These are phyloP conservation scores for Falco rusticolus DNA, from an alignment of 2,797 vertebrate species.

Conservation along the genomic window DNA sequence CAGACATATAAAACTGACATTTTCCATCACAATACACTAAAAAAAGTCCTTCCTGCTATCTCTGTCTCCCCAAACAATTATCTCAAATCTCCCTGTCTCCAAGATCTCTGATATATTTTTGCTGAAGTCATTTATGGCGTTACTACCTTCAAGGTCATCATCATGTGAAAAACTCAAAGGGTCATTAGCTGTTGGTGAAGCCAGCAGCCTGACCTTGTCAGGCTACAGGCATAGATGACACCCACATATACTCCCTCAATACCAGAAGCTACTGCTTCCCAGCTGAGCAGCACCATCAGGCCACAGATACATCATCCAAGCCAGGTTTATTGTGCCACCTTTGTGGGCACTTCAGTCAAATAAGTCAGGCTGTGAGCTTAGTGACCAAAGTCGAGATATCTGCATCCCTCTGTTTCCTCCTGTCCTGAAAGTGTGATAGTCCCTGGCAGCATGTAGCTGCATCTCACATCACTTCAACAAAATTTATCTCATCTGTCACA, in stretches of 20 bases:
- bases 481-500: constrained; percentile 4
- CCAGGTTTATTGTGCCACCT: neutral
- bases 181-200: neutral
- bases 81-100: neutral
- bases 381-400: neutral
- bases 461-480: neutral
- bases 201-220: neutral
- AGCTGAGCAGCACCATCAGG: neutral
- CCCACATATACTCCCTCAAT: neutral
- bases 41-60: neutral
- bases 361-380: neutral
- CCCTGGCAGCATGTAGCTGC: neutral
- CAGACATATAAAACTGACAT: neutral
- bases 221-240: neutral
- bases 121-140: neutral
- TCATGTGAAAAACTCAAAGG: neutral
- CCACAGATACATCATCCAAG: neutral
- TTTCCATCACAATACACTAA: neutral
- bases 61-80: neutral
- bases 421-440: neutral
- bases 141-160: neutral
- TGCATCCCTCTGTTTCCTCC: neutral
- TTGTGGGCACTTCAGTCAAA: neutral
- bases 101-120: neutral
- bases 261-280: neutral